These are phyloP conservation scores for Agrilus cyanescens DNA, from an alignment of 2,888 invertebrate species.

Conservation along the genomic window DNA sequence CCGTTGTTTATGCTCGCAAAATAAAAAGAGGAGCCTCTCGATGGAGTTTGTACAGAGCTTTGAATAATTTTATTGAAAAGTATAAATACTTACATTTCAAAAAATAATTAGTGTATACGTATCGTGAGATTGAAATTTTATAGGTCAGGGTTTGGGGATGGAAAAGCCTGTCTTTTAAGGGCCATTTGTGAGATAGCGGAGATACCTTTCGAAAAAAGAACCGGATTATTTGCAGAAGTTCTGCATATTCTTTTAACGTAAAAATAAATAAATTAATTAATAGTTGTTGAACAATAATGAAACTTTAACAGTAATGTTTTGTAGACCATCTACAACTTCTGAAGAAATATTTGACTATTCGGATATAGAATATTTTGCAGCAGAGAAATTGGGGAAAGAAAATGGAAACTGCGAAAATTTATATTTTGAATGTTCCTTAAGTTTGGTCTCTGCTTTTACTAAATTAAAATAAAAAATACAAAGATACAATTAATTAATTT, in stretches of 20 bases:
- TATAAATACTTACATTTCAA: constrained; percentile 25
- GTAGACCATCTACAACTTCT: constrained; percentile 35
- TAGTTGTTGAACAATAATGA: too few relatives aligned
- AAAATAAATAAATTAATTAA: constrained; percentile 22
- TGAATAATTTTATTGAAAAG: constrained; percentile 48
- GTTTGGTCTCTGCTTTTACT: constrained; percentile 39
- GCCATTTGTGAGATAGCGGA: constrained; percentile 56
- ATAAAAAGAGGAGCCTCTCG: constrained; percentile 30
- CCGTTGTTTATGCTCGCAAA: constrained; percentile 15
- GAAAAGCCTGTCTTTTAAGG: constrained; percentile 52
- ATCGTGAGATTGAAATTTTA: constrained; percentile 9
- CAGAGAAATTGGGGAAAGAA: constrained; percentile 38
- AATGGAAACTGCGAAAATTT: constrained; percentile 31
- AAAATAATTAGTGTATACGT: neutral
- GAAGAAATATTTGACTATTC: constrained; percentile 23
- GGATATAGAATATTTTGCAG: constrained; percentile 40
- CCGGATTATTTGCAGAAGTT: constrained; percentile 53
- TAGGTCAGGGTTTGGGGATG: constrained; percentile 42
- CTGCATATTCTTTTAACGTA: constrained; percentile 57
- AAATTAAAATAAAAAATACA: constrained; percentile 15
- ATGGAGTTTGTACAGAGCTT: constrained; percentile 55
- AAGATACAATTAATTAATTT: too few relatives aligned
- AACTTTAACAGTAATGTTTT: constrained; percentile 16
- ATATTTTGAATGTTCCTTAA: constrained; percentile 33
- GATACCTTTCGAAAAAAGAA: constrained; percentile 44